These are phyloP conservation scores for Torymus aiolomorphi DNA, from an alignment of 2,888 invertebrate species.

Conservation along the genomic window DNA sequence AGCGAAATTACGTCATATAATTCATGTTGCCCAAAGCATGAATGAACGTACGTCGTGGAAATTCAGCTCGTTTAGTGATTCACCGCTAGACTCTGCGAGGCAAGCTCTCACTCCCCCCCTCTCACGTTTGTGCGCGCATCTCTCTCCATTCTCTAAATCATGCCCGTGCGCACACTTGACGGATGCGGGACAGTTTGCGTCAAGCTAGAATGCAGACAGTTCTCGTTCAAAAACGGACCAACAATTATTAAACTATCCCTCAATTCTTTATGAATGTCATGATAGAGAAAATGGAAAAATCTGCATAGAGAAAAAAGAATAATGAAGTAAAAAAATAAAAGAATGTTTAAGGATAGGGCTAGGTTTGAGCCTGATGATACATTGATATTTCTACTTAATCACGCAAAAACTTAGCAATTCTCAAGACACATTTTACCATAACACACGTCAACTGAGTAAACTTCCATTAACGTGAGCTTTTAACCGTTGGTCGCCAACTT, in stretches of 20 bases:
- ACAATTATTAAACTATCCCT: conserved; percentile 27
- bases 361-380: too few species aligned
- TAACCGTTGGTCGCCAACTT: too few species aligned
- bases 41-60: conserved; percentile 45
- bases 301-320: neutral
- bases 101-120: conserved; percentile 36
- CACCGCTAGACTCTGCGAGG: conserved; percentile 52
- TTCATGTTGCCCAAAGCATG: conserved; percentile 44
- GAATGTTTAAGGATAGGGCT: too few species aligned
- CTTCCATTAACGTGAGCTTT: too few species aligned
- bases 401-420: too few species aligned
- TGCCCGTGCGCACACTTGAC: conserved; percentile 4
- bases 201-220: neutral
- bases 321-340: neutral
- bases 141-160: conserved; percentile 32
- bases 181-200: conserved; percentile 32
- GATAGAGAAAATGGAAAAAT: neutral
- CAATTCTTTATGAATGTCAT: neutral
- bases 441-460: too few species aligned
- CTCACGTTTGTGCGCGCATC: conserved; percentile 40
- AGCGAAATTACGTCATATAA: conserved; percentile 41
- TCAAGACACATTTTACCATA: too few species aligned
- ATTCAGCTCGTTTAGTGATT: conserved; percentile 61
- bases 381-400: too few species aligned
- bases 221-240: neutral